phyloP scores from a whole-genome alignment of 2,888 invertebrate genomes.

The Mythimna ferrago region DNA sequence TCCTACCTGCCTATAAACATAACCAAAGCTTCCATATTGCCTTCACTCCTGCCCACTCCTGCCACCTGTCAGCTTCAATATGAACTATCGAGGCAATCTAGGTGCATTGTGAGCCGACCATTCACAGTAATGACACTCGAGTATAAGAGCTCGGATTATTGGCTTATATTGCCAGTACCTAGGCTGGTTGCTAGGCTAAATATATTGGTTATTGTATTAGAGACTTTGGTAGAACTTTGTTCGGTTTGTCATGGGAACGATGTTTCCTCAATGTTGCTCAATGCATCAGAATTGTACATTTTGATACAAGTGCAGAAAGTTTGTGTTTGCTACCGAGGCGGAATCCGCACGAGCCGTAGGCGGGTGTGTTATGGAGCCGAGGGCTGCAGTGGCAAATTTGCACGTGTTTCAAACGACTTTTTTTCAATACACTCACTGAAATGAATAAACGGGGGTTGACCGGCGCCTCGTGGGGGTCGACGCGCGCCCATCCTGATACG shows the following conservation, averaged over 20 bases:
- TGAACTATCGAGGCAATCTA: conserved; percentile 60
- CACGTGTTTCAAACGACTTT: no score
- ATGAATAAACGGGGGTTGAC: no score
- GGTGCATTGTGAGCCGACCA: conserved; percentile 57
- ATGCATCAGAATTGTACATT: no score
- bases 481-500: no score
- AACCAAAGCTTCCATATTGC: conserved; percentile 51
- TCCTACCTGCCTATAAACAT: conserved; percentile 8
- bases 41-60: conserved; percentile 34
- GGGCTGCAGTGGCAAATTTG: no score
- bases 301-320: no score
- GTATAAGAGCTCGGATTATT: conserved; percentile 49
- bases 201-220: conserved; percentile 26
- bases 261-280: not conserved
- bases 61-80: conserved; percentile 48
- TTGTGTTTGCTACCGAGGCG: no score
- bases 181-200: conserved; percentile 20
- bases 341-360: no score
- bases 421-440: no score
- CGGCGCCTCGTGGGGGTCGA: no score
- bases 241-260: not conserved
- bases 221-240: not conserved
- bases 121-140: conserved; percentile 58
- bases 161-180: conserved; percentile 44
- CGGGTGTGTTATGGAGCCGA: no score